These are phyloP conservation scores for Heliconius ethilla DNA, from an alignment of 2,888 invertebrate species.

Conservation along the genomic window DNA sequence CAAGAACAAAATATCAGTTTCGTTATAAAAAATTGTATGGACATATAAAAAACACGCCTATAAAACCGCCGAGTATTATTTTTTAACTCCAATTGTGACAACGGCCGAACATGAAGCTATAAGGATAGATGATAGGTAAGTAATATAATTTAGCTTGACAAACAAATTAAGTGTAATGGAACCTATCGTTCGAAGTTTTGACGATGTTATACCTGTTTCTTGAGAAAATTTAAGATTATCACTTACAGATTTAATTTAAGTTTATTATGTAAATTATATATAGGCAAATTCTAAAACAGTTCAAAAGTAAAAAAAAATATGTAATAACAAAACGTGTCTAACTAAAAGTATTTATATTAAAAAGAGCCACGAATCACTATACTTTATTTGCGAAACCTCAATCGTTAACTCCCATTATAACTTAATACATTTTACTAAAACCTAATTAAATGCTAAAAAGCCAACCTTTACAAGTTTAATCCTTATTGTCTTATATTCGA, in stretches of 20 bases:
- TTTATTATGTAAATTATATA: background rate
- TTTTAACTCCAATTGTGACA: constrained; percentile 1
- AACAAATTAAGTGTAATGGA: background rate
- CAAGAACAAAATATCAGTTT: background rate
- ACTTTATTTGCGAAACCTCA: background rate
- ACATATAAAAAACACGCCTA: background rate
- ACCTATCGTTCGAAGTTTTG: background rate
- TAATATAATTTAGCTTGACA: background rate
- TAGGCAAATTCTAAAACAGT: background rate
- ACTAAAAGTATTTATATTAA: no score
- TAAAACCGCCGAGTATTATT: constrained; percentile 22
- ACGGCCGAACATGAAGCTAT: background rate
- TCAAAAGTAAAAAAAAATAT: background rate
- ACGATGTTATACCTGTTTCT: background rate
- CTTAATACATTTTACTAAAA: constrained; percentile 18
- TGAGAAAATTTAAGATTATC: background rate
- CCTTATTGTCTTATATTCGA: constrained; percentile 32
- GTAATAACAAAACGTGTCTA: no score
- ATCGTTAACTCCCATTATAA: background rate
- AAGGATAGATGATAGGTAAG: background rate
- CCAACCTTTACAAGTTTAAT: constrained; percentile 29
- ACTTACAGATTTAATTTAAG: no score
- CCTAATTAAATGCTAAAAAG: constrained; percentile 31
- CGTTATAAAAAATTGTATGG: background rate
- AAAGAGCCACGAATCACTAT: no score